Percentiles rank a stretch among this genome's conserved stretches.
phyloP scores from a whole-genome alignment of 2,113 vertebrate genomes.

The Sphaerodactylus townsendi region DNA sequence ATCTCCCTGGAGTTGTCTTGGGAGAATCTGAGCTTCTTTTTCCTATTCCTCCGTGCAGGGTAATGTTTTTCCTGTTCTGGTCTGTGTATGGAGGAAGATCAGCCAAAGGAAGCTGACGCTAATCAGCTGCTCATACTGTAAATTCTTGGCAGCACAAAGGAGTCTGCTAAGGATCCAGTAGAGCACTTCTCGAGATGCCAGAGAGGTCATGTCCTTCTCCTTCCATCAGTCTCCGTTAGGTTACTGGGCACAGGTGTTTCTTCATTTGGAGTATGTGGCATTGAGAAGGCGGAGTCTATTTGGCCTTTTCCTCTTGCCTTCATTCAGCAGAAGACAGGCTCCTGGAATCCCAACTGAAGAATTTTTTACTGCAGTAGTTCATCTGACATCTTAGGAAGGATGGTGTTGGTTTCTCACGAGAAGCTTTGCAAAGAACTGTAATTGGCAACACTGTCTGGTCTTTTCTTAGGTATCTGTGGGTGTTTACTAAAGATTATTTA shows the following conservation, averaged over 20 bases:
- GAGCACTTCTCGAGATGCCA: not conserved
- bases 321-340: not conserved
- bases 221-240: not conserved
- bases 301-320: not conserved
- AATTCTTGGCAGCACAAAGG: not conserved
- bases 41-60: not conserved
- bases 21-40: not conserved
- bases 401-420: no score
- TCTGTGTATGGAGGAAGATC: constrained; percentile 20
- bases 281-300: not conserved
- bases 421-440: no score
- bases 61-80: constrained; percentile 33
- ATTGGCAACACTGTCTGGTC: no score
- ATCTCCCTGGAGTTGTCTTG: not conserved
- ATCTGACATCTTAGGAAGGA: no score
- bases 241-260: not conserved
- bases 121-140: constrained; percentile 43
- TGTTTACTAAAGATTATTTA: no score
- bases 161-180: not conserved
- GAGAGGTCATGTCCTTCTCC: not conserved
- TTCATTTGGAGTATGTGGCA: not conserved
- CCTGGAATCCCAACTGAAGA: no score
- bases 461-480: no score
- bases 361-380: no score
- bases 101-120: constrained; percentile 27